Percentiles rank a stretch among this genome's conserved stretches.
Evolutionary conservation across 2,113 vertebrate species (phyloP).

Genomic region (Urocynchramus pylzowi): DNA sequence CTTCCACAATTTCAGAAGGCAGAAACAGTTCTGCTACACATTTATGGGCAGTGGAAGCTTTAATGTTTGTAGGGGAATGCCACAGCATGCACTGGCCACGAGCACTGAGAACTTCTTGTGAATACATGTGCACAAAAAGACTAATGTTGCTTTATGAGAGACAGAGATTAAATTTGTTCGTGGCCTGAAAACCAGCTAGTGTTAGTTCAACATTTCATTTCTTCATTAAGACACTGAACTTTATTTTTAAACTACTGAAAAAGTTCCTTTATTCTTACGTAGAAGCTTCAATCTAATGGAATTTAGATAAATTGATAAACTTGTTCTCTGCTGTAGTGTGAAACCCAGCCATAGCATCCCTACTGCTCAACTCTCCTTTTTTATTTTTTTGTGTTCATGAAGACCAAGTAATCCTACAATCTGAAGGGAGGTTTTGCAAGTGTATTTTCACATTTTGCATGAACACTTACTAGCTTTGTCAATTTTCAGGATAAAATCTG

Average conservation of each 20-base stretch:
- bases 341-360: neutral
- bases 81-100: no score
- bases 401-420: neutral
- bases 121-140: neutral
- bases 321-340: neutral
- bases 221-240: neutral
- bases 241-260: neutral
- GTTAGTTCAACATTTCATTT: neutral
- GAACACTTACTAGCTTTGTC: neutral
- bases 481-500: neutral
- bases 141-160: neutral
- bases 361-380: rapidly evolving
- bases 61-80: neutral
- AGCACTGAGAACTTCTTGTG: neutral
- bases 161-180: neutral
- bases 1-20: neutral
- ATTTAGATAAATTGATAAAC: neutral
- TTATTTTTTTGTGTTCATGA: neutral
- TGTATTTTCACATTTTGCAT: neutral
- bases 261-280: neutral
- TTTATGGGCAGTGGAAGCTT: neutral
- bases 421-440: neutral
- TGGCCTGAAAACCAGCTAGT: neutral
- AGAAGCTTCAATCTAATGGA: neutral
- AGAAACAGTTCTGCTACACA: neutral